Percentiles rank a stretch among this genome's conserved stretches.
Evolutionary conservation across 2,797 vertebrate species (phyloP).

Genomic region (Rhabdomys pumilio): DNA sequence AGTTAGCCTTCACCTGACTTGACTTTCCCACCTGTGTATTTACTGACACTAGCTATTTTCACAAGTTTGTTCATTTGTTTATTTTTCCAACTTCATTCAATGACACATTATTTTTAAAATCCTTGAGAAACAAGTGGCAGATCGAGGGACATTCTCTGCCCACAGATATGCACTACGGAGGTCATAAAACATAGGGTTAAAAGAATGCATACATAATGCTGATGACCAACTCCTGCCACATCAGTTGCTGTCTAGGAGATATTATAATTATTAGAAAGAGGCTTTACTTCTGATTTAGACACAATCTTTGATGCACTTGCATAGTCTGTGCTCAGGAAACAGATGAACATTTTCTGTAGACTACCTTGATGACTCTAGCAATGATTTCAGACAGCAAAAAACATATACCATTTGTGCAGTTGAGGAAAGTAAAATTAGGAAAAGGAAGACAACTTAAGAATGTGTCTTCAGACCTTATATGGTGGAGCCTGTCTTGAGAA

Average conservation of each 20-base stretch:
- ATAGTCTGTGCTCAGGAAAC: not conserved
- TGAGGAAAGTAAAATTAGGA: conserved; percentile 28
- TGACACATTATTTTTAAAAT: not conserved
- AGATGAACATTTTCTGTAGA: not conserved
- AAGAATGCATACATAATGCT: not conserved
- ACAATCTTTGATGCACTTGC: not conserved
- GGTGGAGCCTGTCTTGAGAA: not conserved
- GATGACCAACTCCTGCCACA: not conserved
- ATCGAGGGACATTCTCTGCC: not conserved
- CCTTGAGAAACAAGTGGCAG: not conserved
- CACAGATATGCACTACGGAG: not conserved
- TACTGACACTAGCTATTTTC: not conserved
- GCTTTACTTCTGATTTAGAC: not conserved
- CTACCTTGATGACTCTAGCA: not conserved
- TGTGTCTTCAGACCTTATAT: not conserved
- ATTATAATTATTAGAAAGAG: not conserved
- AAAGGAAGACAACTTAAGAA: not conserved
- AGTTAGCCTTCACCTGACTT: too few species aligned
- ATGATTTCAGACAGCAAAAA: not conserved
- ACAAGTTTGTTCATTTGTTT: not conserved
- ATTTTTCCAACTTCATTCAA: not conserved
- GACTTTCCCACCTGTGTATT: not conserved
- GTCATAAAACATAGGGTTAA: not conserved
- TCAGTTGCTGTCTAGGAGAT: not conserved
- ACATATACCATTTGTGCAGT: not conserved